These are phyloP conservation scores for Macrotis lagotis DNA, from an alignment of 2,113 vertebrate species.

Conservation along the genomic window DNA sequence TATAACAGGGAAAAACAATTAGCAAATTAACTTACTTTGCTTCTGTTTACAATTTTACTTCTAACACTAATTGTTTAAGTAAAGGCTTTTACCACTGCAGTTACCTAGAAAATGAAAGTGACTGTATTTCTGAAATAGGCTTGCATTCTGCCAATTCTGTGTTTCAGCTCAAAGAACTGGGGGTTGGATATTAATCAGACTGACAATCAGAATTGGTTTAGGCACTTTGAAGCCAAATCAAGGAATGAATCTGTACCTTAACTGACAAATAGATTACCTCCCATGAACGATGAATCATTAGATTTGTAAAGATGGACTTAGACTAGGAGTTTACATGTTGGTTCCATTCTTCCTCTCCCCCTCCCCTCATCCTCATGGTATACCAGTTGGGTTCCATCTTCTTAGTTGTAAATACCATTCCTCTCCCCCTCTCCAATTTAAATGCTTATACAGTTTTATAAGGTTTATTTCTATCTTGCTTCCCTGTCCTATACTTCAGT, in stretches of 20 bases:
- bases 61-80: conserved; percentile 2
- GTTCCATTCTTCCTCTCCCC: background rate
- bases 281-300: background rate
- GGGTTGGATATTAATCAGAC: background rate
- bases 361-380: background rate
- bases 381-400: background rate
- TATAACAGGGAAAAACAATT: background rate
- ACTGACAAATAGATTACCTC: background rate
- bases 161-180: background rate
- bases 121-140: conserved; percentile 26
- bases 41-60: conserved; percentile 6
- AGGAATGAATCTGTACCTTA: background rate
- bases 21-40: background rate
- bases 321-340: background rate
- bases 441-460: background rate
- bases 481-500: background rate
- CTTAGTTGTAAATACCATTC: background rate
- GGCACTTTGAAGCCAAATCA: background rate
- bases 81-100: background rate
- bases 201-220: background rate
- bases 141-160: conserved; percentile 3
- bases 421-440: background rate
- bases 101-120: conserved; percentile 10
- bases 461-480: background rate
- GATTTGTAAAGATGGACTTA: background rate